These are phyloP conservation scores for Drosophila tsacasi DNA, from an alignment of 1,140 invertebrate genomes.

Conservation along the genomic window DNA sequence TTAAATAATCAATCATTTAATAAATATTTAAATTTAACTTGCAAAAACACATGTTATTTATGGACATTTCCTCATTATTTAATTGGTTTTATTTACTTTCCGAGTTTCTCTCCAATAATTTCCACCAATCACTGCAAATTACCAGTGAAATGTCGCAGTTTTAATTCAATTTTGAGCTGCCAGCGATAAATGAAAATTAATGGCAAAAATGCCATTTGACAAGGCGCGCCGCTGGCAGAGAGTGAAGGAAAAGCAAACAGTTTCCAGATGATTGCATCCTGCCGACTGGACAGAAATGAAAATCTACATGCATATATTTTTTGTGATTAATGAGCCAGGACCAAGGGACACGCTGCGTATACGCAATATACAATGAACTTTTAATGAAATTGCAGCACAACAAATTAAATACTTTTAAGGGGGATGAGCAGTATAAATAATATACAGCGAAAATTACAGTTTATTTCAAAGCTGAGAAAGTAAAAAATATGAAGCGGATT, in stretches of 20 bases:
- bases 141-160: conserved; percentile 22
- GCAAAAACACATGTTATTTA: not conserved
- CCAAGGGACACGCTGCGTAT: conserved; percentile 28
- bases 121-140: conserved; percentile 13
- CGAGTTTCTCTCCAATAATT: not conserved
- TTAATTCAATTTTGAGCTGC: conserved; percentile 36
- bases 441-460: not conserved
- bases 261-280: conserved; percentile 67
- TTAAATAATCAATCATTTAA: too few relatives aligned
- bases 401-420: conserved; percentile 7
- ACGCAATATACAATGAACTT: conserved; percentile 27
- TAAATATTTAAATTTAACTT: too few relatives aligned
- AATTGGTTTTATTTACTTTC: not conserved
- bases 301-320: conserved; percentile 51
- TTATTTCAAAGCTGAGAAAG: not conserved
- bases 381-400: conserved; percentile 18
- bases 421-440: conserved; percentile 44
- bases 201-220: conserved; percentile 53
- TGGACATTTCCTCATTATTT: not conserved
- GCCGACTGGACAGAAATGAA: conserved; percentile 35
- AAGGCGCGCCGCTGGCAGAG: conserved; percentile 15
- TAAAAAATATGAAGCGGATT: not conserved
- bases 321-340: conserved; percentile 65
- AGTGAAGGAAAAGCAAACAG: conserved; percentile 39
- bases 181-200: conserved; percentile 70